Conservation (phyloP, 2,888 invertebrate species). For the Dryocosmus kuriphilus region DNA sequence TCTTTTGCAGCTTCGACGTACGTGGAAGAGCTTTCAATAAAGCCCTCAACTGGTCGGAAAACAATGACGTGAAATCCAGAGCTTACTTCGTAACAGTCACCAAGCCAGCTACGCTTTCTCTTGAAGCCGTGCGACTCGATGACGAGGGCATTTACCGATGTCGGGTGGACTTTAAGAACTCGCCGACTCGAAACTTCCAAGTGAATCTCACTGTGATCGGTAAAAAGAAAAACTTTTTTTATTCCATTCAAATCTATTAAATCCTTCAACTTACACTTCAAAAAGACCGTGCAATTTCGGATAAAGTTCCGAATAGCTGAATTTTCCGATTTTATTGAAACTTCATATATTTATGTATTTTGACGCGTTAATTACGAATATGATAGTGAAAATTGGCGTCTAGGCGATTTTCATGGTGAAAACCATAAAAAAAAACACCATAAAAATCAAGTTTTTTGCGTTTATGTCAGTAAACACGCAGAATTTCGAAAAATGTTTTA, state of each 20-base stretch:
- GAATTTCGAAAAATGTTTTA: too few relatives aligned
- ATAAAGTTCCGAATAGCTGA: too few relatives aligned
- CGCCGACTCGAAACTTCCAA: constrained; percentile 80
- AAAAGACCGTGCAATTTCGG: too few relatives aligned
- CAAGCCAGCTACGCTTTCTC: constrained; percentile 77
- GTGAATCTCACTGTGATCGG: constrained; percentile 80
- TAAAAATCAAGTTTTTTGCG: too few relatives aligned
- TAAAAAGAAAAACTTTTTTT: constrained; percentile 66
- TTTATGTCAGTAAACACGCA: too few relatives aligned
- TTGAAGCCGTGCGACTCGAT: constrained; percentile 77
- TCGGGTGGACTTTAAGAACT: constrained; percentile 80
- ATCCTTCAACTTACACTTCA: neutral
- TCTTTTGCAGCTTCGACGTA: constrained; percentile 78
- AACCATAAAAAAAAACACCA: too few relatives aligned
- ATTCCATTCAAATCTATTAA: neutral
- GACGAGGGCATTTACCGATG: constrained; percentile 79
- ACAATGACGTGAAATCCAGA: constrained; percentile 78
- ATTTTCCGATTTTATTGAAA: too few relatives aligned
- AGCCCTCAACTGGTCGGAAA: constrained; percentile 79
- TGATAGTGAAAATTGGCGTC: too few relatives aligned
- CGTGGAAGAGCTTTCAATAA: constrained; percentile 78
- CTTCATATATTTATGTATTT: too few relatives aligned
- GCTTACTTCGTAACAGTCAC: constrained; percentile 80
- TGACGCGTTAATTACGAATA: too few relatives aligned
- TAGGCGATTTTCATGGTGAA: too few relatives aligned